Conservation (phyloP, 2,797 vertebrate species). For the Alca torda region DNA sequence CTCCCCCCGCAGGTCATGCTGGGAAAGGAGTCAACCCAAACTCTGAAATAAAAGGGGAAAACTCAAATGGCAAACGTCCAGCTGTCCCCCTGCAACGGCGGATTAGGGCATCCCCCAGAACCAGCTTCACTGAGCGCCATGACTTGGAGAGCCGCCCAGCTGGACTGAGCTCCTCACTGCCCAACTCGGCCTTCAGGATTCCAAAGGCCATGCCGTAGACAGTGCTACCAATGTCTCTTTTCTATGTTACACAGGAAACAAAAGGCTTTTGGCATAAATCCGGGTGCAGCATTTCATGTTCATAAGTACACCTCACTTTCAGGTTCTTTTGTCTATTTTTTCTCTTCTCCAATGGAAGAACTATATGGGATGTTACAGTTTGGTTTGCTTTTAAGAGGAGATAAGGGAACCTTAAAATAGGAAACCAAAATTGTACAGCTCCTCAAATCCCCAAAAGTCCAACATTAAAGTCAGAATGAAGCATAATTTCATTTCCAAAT, state of each 20-base stretch:
- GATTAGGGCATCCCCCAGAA: not conserved
- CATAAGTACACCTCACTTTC: not conserved
- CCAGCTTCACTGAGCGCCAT: not conserved
- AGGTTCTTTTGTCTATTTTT: not conserved
- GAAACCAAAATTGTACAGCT: not conserved
- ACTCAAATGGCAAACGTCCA: not conserved
- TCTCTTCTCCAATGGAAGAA: not conserved
- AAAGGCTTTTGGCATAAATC: not conserved
- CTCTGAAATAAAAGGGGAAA: not conserved
- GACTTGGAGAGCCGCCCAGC: not conserved
- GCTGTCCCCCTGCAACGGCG: not conserved
- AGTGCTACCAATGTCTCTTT: not conserved
- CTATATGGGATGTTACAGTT: not conserved
- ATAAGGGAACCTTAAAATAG: not conserved
- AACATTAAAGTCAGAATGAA: not conserved
- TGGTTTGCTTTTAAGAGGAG: not conserved
- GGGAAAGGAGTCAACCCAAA: fast-evolving
- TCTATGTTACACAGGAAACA: not conserved
- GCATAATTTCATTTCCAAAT: not conserved
- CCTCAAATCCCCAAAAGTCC: not conserved
- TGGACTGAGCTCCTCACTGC: not conserved
- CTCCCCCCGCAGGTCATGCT: not conserved
- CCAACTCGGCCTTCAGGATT: not conserved
- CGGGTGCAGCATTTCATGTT: not conserved
- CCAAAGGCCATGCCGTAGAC: not conserved